Conservation (phyloP, 2,113 vertebrate genomes). For the Nannobrachium achirus region DNA sequence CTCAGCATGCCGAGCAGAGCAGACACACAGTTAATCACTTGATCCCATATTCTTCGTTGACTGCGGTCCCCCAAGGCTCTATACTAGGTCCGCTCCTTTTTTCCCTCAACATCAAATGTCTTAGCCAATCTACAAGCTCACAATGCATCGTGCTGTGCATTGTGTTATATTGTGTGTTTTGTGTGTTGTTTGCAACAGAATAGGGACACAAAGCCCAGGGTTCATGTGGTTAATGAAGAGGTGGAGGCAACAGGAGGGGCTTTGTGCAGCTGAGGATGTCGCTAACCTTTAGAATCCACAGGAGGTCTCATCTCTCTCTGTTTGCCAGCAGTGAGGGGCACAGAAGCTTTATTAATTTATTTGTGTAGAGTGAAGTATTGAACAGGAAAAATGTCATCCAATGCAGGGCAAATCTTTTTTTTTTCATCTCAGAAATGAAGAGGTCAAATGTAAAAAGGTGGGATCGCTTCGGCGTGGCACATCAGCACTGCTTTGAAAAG, state of each 20-base stretch:
- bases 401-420: slow-evolving; percentile 46
- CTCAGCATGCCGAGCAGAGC: too few relatives aligned
- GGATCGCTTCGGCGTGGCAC: slow-evolving; percentile 49
- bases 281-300: slow-evolving; percentile 74
- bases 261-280: slow-evolving; percentile 29
- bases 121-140: too few relatives aligned
- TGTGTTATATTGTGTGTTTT: too few relatives aligned
- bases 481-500: slow-evolving; percentile 58
- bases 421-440: slow-evolving; percentile 58
- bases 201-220: too few relatives aligned
- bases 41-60: too few relatives aligned
- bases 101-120: too few relatives aligned
- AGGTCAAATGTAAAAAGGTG: slow-evolving; percentile 52
- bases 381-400: slow-evolving; percentile 72
- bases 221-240: slow-evolving; percentile 44
- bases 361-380: slow-evolving; percentile 37
- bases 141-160: too few relatives aligned
- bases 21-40: too few relatives aligned
- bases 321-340: slow-evolving; percentile 38
- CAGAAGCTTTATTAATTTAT: slow-evolving; percentile 9
- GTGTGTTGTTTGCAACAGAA: too few relatives aligned
- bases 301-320: slow-evolving; percentile 58
- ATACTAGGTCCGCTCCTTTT: too few relatives aligned
- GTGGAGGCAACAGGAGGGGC: slow-evolving; percentile 18
- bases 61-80: too few relatives aligned